Base-by-base conservation (phyloP, 2,113 vertebrate species). In the Lophius piscatorius region DNA sequence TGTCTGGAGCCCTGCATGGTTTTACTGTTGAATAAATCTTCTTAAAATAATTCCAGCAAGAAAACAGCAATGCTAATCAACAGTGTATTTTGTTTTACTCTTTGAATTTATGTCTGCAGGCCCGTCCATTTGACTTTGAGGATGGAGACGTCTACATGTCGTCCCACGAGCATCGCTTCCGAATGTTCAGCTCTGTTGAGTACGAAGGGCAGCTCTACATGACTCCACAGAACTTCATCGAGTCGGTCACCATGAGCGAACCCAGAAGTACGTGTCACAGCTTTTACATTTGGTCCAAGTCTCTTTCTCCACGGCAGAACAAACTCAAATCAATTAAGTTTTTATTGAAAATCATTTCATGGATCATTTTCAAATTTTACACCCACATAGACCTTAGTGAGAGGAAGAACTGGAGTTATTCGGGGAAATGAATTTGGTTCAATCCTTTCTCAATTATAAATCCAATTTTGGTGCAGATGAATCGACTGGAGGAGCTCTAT, bases 121-220 rank as follows among this genome's bases (percentile, higher is more conserved):
- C 80, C 9, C 79, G 76, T 35, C 56, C 88, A 10, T 89, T 89
- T 59, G 93, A 96, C 71, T 65, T 91, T n/a, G 95, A 98, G 83
- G 94, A 97, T 11, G 86, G 94, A 12, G 95, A 96, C 6, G 93
- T 97, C 40, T 93, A 93, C 79, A 96, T 98, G 70, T 97, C 96
- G 1, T 96, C 96, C 20, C 93, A 97, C 7, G 97, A 99, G 69
- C 91, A 94, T 22, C 91, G 96, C 2, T 99, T 99, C 85, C 94
- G 94, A 40, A 86, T 88, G 63, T 99, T 98, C 91, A 95, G 94
- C 69, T 98, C 96, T 12, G 87, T 98, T 69, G 95, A 98, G 83
- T 96, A 95, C 71, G 96, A 98, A 70, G 97, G 97, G 2, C 97
- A 99, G 83, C 90, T 99, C 0, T 99, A 95, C 84, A 99, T 99